These are phyloP conservation scores for Yponomeuta sedellus DNA, from an alignment of 2,888 invertebrate genomes.

Conservation along the genomic window DNA sequence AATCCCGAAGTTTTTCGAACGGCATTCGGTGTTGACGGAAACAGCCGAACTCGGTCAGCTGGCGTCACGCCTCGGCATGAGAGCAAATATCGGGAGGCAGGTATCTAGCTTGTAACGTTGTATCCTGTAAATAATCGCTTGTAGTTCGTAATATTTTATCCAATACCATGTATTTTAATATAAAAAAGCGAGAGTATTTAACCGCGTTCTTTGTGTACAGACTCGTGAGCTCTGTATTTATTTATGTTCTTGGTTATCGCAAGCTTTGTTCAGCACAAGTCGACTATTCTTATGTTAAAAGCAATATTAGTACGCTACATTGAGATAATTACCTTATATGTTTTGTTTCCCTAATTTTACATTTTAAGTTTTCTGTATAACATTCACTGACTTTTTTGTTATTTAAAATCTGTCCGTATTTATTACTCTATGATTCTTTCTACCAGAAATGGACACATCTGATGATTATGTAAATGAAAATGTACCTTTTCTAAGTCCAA, in stretches of 20 bases:
- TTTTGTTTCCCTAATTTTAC: no score
- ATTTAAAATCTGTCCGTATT: not conserved
- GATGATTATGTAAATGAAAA: not conserved
- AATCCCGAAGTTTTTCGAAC: no score
- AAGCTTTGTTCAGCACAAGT: not conserved
- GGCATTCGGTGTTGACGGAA: slow-evolving; percentile 12
- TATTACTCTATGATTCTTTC: not conserved
- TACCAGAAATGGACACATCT: not conserved
- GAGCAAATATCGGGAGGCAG: slow-evolving; percentile 47
- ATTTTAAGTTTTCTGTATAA: no score
- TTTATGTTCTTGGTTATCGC: not conserved
- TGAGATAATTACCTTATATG: no score
- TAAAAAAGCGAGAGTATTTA: slow-evolving; percentile 16
- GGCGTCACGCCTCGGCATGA: slow-evolving; percentile 17
- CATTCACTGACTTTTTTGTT: not conserved
- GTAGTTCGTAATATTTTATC: slow-evolving; percentile 48
- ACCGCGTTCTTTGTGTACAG: not conserved
- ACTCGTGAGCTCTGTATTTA: slow-evolving; percentile 8
- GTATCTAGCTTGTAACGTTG: slow-evolving; percentile 56
- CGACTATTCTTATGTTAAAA: no score
- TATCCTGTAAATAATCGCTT: slow-evolving; percentile 70
- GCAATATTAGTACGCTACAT: no score
- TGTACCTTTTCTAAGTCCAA: not conserved
- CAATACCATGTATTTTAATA: slow-evolving; percentile 15
- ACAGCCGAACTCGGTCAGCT: not conserved